Evolutionary conservation across 2,888 invertebrate species (phyloP), one percentile per base, ranked within the genome.

Genomic region (Cyaniris semiargus): DNA sequence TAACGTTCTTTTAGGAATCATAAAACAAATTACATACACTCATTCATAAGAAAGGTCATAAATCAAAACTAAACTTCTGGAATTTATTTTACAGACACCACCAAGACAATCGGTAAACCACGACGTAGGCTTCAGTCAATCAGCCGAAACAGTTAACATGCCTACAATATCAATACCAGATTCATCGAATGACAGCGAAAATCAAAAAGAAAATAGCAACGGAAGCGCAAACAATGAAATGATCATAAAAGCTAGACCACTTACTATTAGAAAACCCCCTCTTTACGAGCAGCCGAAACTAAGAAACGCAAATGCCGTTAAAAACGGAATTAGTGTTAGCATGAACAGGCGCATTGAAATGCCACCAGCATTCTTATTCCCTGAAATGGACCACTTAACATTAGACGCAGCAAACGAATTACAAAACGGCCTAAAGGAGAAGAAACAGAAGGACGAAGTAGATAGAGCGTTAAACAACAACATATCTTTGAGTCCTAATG

Each of bases 261-360:
- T 98, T 79, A 97, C 97, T 72, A 96, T 97, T 80, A 96, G 97
- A 89, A 98, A 98, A 88, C 97, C 96, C 83, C 96, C 96, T n/a
- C 89, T 97, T 70, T 96, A 96, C 82, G 97, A 97, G 85, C 97
- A 97, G 83, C 97, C 97, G 4, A 96, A 97, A 84, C 90, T 97
- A 76, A 95, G 97, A 87, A 95, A 95, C 78, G 88, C 96, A 81
- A 95, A 92, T 79, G 91, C 87, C 58, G 88, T 94, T 74, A 93
- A 94, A 80, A 94, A 95, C 79, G 95, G 95, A 78, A 95, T 96
- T 72, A 96, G 95, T 85, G 95, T 96, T 81, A 95, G 95, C 82
- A 96, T 96, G 84, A 96, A 96, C 83, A 92, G 97, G 77, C 93
- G 97, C 79, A 97, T 97, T 83, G 97, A 97, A 89, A 96, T 97